Evolutionary conservation across 2,797 vertebrate genomes (phyloP), one percentile per base, ranked within the genome.

Genomic region (Alauda arvensis): DNA sequence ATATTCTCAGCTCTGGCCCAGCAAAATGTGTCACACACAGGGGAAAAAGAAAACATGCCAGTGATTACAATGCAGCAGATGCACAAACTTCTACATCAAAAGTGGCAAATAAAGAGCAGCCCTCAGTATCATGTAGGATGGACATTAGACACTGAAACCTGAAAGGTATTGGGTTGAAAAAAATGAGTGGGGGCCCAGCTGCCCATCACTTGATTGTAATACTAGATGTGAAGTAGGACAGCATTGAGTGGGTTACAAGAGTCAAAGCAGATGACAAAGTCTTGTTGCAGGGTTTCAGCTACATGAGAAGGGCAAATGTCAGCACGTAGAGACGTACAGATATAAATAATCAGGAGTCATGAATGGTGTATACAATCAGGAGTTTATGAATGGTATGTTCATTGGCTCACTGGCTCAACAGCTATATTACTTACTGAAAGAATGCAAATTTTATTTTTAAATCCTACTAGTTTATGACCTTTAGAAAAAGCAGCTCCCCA

Each of bases 151-250:
- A 2, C 18, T 49, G 55, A 84, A 85, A 33, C 24, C 28, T 71
- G 61, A 43, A 78, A 61, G 5, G 33, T 43, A 60, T 60, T 62
- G 79, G 56, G 78, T 88, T 86, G 16, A 84, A 72, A 68, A 67
- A 81, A 70, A 21, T 19, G 2, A 15, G 40, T 1, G 1, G 28
- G 19, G 31, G 29, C 71, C 24, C 49, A 84, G 53, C 14, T 61
- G 39, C 23, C 18, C 5, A 45, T 72, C 33, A 42, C 34, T 26
- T 68, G 60, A 70, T 57, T 53, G 0, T 26, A 77, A 55, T 12
- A 51, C 7, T 18, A 56, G 18, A 34, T 55, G 42, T 34, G 48
- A 71, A 74, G 66, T 1, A 74, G n/a, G 55, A 74, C 51, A 74
- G 40, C 34, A 26, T 0, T 0, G 2, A 19, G 21, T 37, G 25